Conservation (phyloP, 92 coral and sea anemone genomes). For the Meandrina meandrites region DNA sequence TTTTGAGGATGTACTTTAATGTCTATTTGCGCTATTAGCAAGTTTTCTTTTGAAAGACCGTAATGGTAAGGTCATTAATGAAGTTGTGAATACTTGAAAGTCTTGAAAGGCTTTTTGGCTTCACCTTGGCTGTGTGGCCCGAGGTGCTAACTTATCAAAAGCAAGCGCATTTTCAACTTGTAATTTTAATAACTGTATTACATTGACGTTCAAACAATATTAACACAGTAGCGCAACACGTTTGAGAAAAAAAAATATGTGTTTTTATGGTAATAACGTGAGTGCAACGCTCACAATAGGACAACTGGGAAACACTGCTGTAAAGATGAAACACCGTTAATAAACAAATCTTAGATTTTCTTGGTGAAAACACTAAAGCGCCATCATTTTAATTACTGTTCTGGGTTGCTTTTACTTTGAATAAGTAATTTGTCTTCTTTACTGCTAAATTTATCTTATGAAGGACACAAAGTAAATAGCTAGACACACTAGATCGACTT, state of each 20-base stretch:
- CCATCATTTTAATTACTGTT: neutral
- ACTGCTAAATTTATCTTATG: neutral
- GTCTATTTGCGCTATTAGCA: constrained; percentile 37
- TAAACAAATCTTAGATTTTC: neutral
- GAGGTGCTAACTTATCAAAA: constrained; percentile 39
- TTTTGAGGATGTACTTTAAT: constrained; percentile 24
- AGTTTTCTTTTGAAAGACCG: constrained; percentile 36
- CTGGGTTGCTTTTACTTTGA: neutral
- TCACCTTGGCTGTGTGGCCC: constrained; percentile 18
- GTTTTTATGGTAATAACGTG: neutral
- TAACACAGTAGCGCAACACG: neutral
- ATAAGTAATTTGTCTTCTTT: constrained; percentile 4
- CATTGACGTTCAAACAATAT: neutral
- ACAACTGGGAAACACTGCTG: neutral
- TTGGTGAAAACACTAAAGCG: neutral
- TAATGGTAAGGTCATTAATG: constrained; percentile 35
- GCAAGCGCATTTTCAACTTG: constrained; percentile 30
- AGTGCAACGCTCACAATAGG: neutral
- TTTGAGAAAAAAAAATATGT: neutral
- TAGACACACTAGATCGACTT: neutral
- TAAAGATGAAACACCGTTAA: neutral
- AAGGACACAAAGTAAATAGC: neutral
- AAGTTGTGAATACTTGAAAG: constrained; percentile 32
- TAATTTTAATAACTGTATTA: constrained; percentile 6
- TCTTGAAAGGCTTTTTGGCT: constrained; percentile 25